These are phyloP conservation scores for Temnothorax nylanderi DNA, from an alignment of 1,140 invertebrate species.

Conservation along the genomic window DNA sequence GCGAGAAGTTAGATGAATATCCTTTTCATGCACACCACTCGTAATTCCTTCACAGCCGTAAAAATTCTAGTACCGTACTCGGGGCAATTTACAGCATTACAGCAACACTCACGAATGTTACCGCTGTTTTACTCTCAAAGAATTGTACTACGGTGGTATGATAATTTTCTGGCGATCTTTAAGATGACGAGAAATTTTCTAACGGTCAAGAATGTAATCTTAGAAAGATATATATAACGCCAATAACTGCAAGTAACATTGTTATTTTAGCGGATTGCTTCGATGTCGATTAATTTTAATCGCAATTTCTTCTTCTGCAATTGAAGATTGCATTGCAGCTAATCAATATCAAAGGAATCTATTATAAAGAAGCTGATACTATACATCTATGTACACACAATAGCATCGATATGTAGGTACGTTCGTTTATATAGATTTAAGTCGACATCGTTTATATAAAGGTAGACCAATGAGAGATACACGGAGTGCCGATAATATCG, in stretches of 20 bases:
- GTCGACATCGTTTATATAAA: background rate
- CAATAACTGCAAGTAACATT: background rate
- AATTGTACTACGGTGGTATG: background rate
- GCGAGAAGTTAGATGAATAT: slow-evolving; percentile 41
- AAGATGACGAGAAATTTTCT: slow-evolving; percentile 16
- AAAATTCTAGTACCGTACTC: slow-evolving; percentile 50
- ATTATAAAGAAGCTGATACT: background rate
- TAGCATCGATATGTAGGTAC: background rate
- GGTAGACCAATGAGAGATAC: slow-evolving; percentile 4
- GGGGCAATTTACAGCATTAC: slow-evolving; percentile 29
- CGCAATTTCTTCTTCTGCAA: background rate
- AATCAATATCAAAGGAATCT: background rate
- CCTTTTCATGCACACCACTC: slow-evolving; percentile 46
- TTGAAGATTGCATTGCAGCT: background rate
- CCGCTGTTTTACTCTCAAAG: slow-evolving; percentile 8
- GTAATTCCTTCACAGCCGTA: slow-evolving; percentile 47
- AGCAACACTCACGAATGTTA: slow-evolving; percentile 22
- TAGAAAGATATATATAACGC: background rate
- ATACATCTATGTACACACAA: background rate
- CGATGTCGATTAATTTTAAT: background rate
- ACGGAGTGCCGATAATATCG: slow-evolving; percentile 55
- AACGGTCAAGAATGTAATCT: background rate
- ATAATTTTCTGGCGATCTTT: slow-evolving; percentile 8
- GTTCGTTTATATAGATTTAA: background rate
- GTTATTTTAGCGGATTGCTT: background rate